Conservation (phyloP, 1,140 invertebrate species). For the Sycophila sp. region DNA sequence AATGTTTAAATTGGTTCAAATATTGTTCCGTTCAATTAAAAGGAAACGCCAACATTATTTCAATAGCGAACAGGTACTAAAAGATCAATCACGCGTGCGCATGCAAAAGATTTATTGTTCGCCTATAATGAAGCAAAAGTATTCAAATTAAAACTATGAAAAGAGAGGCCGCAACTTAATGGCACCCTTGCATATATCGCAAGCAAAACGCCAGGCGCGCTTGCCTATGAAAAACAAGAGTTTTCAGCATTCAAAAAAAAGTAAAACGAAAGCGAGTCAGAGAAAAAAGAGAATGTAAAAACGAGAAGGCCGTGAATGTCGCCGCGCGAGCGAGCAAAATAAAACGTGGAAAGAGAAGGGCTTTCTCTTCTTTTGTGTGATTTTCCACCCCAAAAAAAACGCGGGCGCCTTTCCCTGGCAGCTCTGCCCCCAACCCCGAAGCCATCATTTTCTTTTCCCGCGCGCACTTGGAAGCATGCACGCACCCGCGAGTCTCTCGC, state of each 20-base stretch:
- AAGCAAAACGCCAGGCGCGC: not conserved
- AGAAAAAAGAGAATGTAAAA: conserved; percentile 21
- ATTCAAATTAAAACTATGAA: too few relatives aligned
- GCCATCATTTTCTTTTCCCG: conserved; percentile 12
- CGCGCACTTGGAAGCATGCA: not conserved
- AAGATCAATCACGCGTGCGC: not conserved
- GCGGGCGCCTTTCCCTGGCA: not conserved
- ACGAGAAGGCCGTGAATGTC: conserved; percentile 3
- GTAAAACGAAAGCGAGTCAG: conserved; percentile 24
- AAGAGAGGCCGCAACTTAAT: not conserved
- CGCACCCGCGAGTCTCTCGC: too few relatives aligned
- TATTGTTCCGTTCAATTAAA: too few relatives aligned
- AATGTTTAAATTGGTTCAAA: too few relatives aligned
- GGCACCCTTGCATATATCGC: not conserved
- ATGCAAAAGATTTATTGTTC: not conserved
- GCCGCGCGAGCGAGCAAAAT: conserved; percentile 1
- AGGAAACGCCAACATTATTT: too few relatives aligned
- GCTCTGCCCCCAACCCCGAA: too few relatives aligned
- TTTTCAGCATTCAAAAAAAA: not conserved
- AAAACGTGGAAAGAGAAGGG: not conserved
- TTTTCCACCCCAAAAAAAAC: conserved; percentile 19
- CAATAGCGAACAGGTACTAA: not conserved
- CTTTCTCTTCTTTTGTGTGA: conserved; percentile 21
- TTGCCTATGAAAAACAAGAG: not conserved
- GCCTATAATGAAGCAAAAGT: not conserved